Conservation (phyloP, 1,140 invertebrate species). For the Phymorhynchus buccinoides region DNA sequence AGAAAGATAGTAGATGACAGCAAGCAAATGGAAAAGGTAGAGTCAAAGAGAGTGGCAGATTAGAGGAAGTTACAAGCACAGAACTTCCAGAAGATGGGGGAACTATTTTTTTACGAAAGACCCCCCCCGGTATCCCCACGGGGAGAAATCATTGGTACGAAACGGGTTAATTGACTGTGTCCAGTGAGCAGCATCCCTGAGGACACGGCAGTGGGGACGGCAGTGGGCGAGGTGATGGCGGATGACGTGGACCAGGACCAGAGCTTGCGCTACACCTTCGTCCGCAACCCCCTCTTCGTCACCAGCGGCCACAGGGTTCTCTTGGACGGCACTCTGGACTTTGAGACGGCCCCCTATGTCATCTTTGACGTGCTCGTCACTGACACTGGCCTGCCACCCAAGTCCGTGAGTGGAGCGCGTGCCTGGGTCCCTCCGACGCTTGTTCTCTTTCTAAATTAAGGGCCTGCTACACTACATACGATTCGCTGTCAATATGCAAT, state of each 20-base stretch:
- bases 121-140: too few relatives aligned
- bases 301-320: conserved; percentile 41
- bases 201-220: conserved; percentile 47
- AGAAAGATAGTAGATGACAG: too few relatives aligned
- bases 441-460: too few relatives aligned
- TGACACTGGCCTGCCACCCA: conserved; percentile 49
- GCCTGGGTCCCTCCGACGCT: background rate
- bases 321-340: conserved; percentile 53
- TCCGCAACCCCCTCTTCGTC: conserved; percentile 39
- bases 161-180: too few relatives aligned
- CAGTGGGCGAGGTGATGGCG: conserved; percentile 50
- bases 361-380: conserved; percentile 45
- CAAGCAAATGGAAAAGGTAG: too few relatives aligned
- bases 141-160: too few relatives aligned
- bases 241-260: conserved; percentile 50
- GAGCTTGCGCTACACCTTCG: conserved; percentile 47
- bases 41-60: too few relatives aligned
- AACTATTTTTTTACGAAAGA: too few relatives aligned
- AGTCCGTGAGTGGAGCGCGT: conserved; percentile 43
- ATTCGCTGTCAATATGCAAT: too few relatives aligned
- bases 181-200: conserved; percentile 50
- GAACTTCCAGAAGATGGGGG: too few relatives aligned
- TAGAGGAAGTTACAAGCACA: too few relatives aligned
- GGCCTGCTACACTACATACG: too few relatives aligned
- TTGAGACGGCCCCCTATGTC: conserved; percentile 42